phyloP scores from a whole-genome alignment of 92 coral and sea anemone genomes.

The Siderastrea siderea region DNA sequence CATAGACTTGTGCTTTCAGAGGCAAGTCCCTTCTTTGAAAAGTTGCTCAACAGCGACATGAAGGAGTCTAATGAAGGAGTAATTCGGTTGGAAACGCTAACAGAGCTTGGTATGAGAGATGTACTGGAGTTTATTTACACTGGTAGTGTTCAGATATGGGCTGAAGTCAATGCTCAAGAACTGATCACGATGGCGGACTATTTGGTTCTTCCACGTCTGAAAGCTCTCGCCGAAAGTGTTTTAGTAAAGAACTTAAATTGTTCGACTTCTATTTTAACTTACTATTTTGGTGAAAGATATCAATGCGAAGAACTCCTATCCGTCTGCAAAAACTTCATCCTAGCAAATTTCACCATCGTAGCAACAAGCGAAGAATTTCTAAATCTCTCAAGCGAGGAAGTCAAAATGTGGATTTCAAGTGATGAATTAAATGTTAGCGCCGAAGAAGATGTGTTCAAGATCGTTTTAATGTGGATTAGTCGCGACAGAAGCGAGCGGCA shows the following conservation, averaged over 20 bases:
- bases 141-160: not conserved
- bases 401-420: conserved; percentile 9
- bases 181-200: conserved; percentile 4
- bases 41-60: conserved; percentile 7
- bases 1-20: conserved; percentile 14
- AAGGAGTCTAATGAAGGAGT: conserved; percentile 9
- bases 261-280: not conserved
- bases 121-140: conserved; percentile 23
- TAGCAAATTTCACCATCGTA: not conserved
- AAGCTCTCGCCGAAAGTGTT: not conserved
- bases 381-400: not conserved
- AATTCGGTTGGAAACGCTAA: conserved; percentile 1
- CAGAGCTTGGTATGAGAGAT: not conserved
- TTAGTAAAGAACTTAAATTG: not conserved
- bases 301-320: not conserved
- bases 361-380: not conserved
- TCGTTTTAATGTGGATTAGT: not conserved
- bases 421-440: not conserved
- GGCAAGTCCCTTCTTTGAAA: conserved; percentile 20
- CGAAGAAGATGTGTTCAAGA: conserved; percentile 9
- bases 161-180: not conserved
- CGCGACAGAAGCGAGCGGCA: not conserved
- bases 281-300: not conserved
- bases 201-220: not conserved
- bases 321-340: not conserved